Conservation (phyloP, 2,797 vertebrate genomes). For the Aplochiton taeniatus region DNA sequence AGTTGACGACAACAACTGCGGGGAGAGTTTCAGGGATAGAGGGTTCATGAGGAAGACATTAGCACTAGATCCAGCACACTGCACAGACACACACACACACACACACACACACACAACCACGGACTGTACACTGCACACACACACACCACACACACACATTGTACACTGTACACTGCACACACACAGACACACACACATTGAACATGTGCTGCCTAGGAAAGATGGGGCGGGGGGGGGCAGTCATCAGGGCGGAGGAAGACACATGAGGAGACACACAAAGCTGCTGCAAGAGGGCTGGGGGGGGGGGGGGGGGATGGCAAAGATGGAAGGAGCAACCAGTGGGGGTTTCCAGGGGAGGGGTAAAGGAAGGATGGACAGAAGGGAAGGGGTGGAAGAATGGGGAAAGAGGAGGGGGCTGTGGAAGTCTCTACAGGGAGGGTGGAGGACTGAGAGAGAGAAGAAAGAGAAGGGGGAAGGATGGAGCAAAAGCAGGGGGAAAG, state of each 20-base stretch:
- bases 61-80: no score
- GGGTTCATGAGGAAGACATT: no score
- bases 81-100: slow-evolving; percentile 1
- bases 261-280: background rate
- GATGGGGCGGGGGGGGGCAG: background rate
- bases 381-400: background rate
- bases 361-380: background rate
- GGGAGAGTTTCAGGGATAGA: no score
- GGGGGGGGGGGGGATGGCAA: background rate
- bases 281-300: background rate
- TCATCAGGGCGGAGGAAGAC: background rate
- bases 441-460: background rate
- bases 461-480: background rate
- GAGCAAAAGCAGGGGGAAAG: background rate
- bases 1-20: no score
- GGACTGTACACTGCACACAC: slow-evolving; percentile 8
- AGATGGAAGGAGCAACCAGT: background rate
- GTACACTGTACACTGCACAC: background rate
- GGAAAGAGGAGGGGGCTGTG: background rate
- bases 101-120: no score
- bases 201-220: background rate
- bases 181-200: background rate
- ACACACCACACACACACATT: background rate
- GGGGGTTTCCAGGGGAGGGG: background rate
- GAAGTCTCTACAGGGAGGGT: background rate